Percentiles rank a stretch among this genome's conserved stretches.
phyloP scores from a whole-genome alignment of 2,888 invertebrate genomes.

The Monopis laevigella region DNA sequence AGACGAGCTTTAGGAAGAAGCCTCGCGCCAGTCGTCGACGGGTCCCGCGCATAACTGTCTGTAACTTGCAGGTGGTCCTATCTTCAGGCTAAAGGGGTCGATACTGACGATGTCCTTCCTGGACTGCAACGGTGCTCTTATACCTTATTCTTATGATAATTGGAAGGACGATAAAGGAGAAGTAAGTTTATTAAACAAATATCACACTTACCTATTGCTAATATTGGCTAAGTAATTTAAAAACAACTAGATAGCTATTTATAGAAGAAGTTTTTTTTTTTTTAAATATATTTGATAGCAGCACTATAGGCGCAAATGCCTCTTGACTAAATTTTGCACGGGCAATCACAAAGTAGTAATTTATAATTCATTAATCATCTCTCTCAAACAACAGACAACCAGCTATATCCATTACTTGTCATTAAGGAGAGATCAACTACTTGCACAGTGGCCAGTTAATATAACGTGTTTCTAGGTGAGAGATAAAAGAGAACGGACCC shows the following conservation, averaged over 20 bases:
- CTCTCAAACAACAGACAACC: not conserved
- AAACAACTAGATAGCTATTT: too few species aligned
- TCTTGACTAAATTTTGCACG: too few species aligned
- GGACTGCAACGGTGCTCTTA: constrained; percentile 92
- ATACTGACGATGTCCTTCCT: constrained; percentile 95
- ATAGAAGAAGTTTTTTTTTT: too few species aligned
- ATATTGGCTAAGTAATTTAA: too few species aligned
- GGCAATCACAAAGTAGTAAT: not conserved
- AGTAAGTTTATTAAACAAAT: too few species aligned
- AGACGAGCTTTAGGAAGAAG: too few species aligned
- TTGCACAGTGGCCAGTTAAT: not conserved
- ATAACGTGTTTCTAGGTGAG: constrained; percentile 28
- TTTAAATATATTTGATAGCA: too few species aligned
- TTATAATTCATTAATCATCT: not conserved
- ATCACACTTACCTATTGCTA: too few species aligned
- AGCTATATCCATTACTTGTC: not conserved
- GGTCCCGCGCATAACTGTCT: constrained; percentile 1
- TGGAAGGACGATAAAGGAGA: constrained; percentile 91
- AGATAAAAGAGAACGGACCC: constrained; percentile 61
- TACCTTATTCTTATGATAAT: constrained; percentile 89
- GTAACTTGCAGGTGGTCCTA: constrained; percentile 83
- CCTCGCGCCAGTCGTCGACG: too few species aligned
- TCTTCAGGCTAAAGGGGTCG: constrained; percentile 95
- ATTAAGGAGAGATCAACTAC: not conserved
- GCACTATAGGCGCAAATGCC: too few species aligned